Conservation (phyloP, 1,140 invertebrate genomes). For the Drosophila orena region DNA sequence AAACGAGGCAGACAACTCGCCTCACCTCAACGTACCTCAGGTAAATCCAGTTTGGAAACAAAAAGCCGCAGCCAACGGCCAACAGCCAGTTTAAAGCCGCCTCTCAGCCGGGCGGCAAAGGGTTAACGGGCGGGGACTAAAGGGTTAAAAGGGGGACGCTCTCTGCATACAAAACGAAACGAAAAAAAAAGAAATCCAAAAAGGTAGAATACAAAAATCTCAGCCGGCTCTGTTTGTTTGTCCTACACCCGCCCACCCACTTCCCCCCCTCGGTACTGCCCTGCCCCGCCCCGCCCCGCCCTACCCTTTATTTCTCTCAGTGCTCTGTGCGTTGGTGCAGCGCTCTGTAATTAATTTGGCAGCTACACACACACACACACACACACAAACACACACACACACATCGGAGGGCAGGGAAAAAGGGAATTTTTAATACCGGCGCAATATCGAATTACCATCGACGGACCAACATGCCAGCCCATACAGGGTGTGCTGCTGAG, state of each 20-base stretch:
- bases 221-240: constrained; percentile 54
- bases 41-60: constrained; percentile 59
- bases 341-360: constrained; percentile 81
- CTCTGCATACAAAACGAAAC: constrained; percentile 17
- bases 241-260: constrained; percentile 11
- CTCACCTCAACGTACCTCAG: constrained; percentile 40
- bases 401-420: constrained; percentile 29
- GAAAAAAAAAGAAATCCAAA: constrained; percentile 4
- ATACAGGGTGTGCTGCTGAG: constrained; percentile 35
- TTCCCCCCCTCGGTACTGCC: neutral
- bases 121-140: constrained; percentile 4
- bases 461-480: constrained; percentile 35
- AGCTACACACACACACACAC: constrained; percentile 49
- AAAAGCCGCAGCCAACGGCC: constrained; percentile 32
- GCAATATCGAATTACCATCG: constrained; percentile 78
- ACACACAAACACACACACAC: constrained; percentile 13
- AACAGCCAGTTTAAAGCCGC: constrained; percentile 53
- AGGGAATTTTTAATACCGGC: constrained; percentile 75
- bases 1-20: constrained; percentile 41
- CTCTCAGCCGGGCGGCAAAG: constrained; percentile 11
- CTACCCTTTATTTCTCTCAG: constrained; percentile 19
- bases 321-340: constrained; percentile 67
- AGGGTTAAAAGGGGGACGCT: constrained; percentile 8
- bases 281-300: constrained; percentile 1
- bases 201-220: constrained; percentile 33